phyloP scores from a whole-genome alignment of 2,888 invertebrate species.

The Liposcelis brunnea region DNA sequence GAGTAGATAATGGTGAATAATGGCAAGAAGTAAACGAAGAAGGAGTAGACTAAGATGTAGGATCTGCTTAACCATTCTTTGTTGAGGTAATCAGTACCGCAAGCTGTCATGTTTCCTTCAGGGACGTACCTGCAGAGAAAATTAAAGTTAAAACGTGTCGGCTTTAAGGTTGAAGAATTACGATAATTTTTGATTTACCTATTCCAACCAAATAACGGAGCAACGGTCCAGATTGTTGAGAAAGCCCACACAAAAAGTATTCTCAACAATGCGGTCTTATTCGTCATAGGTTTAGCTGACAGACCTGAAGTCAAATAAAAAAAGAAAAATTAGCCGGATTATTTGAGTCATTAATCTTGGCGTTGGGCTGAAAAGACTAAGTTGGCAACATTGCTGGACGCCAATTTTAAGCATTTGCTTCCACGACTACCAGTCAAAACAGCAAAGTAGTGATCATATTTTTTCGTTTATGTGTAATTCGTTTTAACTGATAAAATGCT shows the following conservation, averaged over 20 bases:
- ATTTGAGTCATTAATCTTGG: not conserved
- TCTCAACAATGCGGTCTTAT: conserved; percentile 57
- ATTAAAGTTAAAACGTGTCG: conserved; percentile 6
- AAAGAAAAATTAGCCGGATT: not conserved
- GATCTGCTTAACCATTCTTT: conserved; percentile 59
- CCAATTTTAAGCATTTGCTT: too few species aligned
- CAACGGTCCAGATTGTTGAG: conserved; percentile 60
- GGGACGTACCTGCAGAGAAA: conserved; percentile 55
- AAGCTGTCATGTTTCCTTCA: conserved; percentile 86
- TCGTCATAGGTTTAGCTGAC: conserved; percentile 68
- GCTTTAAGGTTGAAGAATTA: not conserved
- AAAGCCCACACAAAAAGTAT: conserved; percentile 66
- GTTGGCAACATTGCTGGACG: too few species aligned
- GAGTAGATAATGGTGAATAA: conserved; percentile 67
- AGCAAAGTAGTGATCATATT: too few species aligned
- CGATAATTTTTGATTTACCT: conserved; percentile 30
- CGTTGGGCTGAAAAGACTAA: too few species aligned
- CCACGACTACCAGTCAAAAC: too few species aligned
- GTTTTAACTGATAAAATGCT: too few species aligned
- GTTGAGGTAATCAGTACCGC: conserved; percentile 72
- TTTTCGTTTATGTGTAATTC: too few species aligned
- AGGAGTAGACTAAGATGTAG: conserved; percentile 62
- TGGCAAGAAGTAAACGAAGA: conserved; percentile 61
- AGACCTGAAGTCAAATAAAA: conserved; percentile 30
- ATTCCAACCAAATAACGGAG: conserved; percentile 78